Conservation (phyloP, 2,113 vertebrate species). For the Hippocampus barbouri region DNA sequence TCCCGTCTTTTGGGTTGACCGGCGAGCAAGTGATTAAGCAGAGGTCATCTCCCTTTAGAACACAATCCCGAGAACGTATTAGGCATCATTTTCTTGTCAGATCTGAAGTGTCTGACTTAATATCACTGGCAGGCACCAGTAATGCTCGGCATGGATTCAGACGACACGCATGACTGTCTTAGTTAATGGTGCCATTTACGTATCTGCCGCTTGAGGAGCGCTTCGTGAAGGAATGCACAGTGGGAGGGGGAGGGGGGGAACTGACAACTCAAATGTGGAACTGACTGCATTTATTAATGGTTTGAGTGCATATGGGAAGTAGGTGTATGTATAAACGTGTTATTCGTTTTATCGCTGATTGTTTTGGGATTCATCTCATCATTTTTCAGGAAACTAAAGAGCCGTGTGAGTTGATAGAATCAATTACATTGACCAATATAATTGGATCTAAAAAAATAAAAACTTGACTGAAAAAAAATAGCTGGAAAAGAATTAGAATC, state of each 20-base stretch:
- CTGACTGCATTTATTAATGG: slow-evolving; percentile 40
- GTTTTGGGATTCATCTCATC: neutral
- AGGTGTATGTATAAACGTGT: slow-evolving; percentile 5
- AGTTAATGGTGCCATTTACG: slow-evolving; percentile 67
- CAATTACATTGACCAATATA: no score
- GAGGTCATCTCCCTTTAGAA: slow-evolving; percentile 59
- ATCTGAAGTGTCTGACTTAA: slow-evolving; percentile 66
- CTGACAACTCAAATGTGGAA: slow-evolving; percentile 27
- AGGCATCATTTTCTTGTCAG: slow-evolving; percentile 67
- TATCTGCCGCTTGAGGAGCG: slow-evolving; percentile 49
- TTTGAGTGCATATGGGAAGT: slow-evolving; percentile 10
- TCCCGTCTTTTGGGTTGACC: slow-evolving; percentile 36
- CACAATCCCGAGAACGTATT: slow-evolving; percentile 52
- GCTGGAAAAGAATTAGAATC: no score
- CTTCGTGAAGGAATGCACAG: slow-evolving; percentile 49
- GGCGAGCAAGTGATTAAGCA: slow-evolving; percentile 46
- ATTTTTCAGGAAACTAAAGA: no score
- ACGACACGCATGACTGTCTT: slow-evolving; percentile 64
- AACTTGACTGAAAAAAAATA: no score
- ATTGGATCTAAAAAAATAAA: no score
- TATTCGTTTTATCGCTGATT: neutral
- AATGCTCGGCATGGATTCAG: slow-evolving; percentile 43
- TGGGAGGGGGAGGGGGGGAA: neutral
- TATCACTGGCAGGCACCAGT: slow-evolving; percentile 48
- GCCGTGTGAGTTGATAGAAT: no score